A percentile compares a stretch with the other conserved stretches of the same genome.
Conservation (phyloP, 2,797 vertebrate genomes). For the Leptatherina wallacei region DNA sequence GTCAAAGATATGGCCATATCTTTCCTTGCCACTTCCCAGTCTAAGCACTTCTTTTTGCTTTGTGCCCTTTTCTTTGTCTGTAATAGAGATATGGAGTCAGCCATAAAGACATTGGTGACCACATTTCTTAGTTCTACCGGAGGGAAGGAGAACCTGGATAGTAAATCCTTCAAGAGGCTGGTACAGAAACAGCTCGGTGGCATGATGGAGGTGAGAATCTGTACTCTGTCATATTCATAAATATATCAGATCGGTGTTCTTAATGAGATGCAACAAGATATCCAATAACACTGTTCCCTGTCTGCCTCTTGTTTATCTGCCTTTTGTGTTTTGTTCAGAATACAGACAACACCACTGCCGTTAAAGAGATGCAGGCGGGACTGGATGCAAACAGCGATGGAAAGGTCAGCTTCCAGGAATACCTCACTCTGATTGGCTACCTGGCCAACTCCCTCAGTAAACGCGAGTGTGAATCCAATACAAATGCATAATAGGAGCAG, state of each 20-base stretch:
- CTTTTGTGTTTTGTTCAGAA: constrained; percentile 58
- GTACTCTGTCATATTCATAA: neutral
- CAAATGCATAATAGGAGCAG: constrained; percentile 45
- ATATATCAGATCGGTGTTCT: neutral
- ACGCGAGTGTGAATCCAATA: constrained; percentile 14
- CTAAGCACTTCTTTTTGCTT: constrained; percentile 12
- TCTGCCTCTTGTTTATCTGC: constrained; percentile 5
- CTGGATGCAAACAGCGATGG: constrained; percentile 79
- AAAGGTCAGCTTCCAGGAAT: constrained; percentile 82
- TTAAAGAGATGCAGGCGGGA: constrained; percentile 77
- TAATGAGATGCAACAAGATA: neutral
- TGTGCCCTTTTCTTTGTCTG: constrained; percentile 25
- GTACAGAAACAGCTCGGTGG: constrained; percentile 70
- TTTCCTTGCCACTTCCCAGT: constrained; percentile 8
- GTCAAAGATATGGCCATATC: constrained; percentile 41
- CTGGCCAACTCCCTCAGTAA: constrained; percentile 71
- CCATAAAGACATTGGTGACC: constrained; percentile 76
- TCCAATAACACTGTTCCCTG: neutral
- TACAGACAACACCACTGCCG: constrained; percentile 62
- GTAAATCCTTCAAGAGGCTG: constrained; percentile 72
- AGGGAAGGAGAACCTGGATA: constrained; percentile 70
- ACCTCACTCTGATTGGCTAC: constrained; percentile 78
- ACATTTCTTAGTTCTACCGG: constrained; percentile 66
- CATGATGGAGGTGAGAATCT: constrained; percentile 73
- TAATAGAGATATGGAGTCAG: constrained; percentile 76